Evolutionary conservation across 2,797 vertebrate genomes (phyloP), one percentile per base, ranked within the genome.

Genomic region (Nothura maculosa): DNA sequence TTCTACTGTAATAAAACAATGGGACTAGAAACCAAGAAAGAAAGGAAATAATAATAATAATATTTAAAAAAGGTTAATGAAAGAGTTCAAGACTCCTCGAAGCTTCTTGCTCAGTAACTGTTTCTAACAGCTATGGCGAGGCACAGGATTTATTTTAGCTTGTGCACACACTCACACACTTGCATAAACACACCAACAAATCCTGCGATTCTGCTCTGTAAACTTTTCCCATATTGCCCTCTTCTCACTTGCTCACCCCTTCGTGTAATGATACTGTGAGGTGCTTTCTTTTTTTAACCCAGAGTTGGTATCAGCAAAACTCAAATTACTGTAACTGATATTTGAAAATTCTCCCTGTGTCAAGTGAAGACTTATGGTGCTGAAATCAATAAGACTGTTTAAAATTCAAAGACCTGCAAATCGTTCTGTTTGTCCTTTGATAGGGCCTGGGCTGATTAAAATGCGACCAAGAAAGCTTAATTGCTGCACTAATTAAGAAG

Each of bases 361-460:
- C 97, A 98, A 97, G 96, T 96, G 97, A 97, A 98, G 98, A 98
- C 98, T 98, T 98, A 98, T 98, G 99, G 98, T 99, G 98, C 98
- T 98, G 97, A 99, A 99, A 99, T 99, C 99, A 99, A 99, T 99
- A 98, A 97, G 99, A 97, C 99, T 99, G 98, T 98, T 99, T 99
- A 99, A 99, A 99, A 99, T 99, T 99, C 99, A 99, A 99, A 99
- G 99, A 98, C 98, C 99, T 98, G 98, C 99, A 99, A 99, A 98
- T 98, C 97, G 97, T 97, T 99, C 98, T 99, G 98, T 99, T 99
- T 99, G 99, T 99, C 99, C 99, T 99, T 99, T 99, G 98, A 98
- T 98, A 98, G 98, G 98, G 98, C 97, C 98, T 98, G 94, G 89
- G 96, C 98, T 98, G 98, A 98, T 98, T 98, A 98, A 98, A 98